These are phyloP conservation scores for Hyaena hyaena DNA, from an alignment of 2,113 vertebrate species.

Conservation along the genomic window DNA sequence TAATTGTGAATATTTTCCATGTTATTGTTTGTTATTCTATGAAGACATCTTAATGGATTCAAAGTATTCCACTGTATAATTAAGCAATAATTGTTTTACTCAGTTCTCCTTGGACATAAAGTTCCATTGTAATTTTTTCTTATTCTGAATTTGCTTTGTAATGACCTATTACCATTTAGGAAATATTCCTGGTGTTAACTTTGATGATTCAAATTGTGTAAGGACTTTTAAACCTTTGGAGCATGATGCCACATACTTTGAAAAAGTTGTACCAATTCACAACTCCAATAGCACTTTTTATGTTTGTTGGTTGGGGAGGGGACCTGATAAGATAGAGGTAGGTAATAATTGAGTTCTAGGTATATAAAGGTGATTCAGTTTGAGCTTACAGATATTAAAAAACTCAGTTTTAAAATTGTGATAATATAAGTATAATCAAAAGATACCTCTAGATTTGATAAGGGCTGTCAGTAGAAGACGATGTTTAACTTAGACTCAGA, in stretches of 20 bases:
- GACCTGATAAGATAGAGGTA: background rate
- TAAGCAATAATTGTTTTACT: slow-evolving; percentile 5
- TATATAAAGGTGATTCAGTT: background rate
- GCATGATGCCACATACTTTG: background rate
- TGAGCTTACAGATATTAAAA: background rate
- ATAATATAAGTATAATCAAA: background rate
- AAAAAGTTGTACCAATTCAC: background rate
- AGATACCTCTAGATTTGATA: background rate
- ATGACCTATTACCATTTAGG: background rate
- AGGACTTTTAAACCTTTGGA: background rate
- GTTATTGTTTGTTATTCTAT: background rate
- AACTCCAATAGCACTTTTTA: background rate
- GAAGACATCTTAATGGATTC: background rate
- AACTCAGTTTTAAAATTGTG: background rate
- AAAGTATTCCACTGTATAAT: background rate
- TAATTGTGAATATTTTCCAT: background rate
- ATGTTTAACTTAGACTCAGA: background rate
- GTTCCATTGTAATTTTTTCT: background rate
- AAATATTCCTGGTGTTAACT: background rate
- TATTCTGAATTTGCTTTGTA: background rate
- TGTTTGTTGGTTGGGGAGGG: background rate
- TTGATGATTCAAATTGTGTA: background rate
- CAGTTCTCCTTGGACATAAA: background rate
- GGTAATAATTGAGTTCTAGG: background rate
- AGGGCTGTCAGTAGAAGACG: background rate